phyloP scores from a whole-genome alignment of 1,140 invertebrate species.

The Helicoverpa armigera region DNA sequence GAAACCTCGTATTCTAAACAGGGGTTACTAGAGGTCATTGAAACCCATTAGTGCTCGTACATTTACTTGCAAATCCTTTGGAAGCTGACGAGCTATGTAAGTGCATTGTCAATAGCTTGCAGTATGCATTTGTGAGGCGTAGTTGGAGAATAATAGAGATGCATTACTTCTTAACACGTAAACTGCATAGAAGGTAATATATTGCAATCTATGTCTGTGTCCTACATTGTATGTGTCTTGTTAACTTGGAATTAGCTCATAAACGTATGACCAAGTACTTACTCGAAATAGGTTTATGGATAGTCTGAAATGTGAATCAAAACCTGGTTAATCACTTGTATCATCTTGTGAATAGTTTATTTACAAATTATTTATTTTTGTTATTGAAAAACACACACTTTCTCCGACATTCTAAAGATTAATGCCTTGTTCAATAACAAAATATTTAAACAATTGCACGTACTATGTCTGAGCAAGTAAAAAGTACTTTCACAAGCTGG shows the following conservation, averaged over 20 bases:
- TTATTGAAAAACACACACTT: too few species aligned
- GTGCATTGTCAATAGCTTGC: conserved; percentile 17
- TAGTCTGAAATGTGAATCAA: too few species aligned
- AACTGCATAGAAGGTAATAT: neutral
- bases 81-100: neutral
- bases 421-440: neutral
- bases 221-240: too few species aligned
- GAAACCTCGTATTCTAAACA: neutral
- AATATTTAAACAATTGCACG: conserved; percentile 8
- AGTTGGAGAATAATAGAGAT: neutral
- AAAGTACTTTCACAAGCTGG: conserved; percentile 17
- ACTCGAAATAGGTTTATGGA: too few species aligned
- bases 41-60: neutral
- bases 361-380: too few species aligned
- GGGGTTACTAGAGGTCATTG: conserved; percentile 10
- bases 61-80: conserved; percentile 37
- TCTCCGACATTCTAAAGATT: too few species aligned
- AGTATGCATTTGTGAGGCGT: conserved; percentile 11
- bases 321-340: too few species aligned
- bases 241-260: too few species aligned
- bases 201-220: neutral
- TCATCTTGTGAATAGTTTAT: too few species aligned
- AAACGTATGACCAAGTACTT: too few species aligned
- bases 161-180: neutral
- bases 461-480: neutral